Percentiles rank a stretch among this genome's conserved stretches.
These are phyloP conservation scores for Diachasmimorpha longicaudata DNA, from an alignment of 1,140 invertebrate species.

Conservation along the genomic window DNA sequence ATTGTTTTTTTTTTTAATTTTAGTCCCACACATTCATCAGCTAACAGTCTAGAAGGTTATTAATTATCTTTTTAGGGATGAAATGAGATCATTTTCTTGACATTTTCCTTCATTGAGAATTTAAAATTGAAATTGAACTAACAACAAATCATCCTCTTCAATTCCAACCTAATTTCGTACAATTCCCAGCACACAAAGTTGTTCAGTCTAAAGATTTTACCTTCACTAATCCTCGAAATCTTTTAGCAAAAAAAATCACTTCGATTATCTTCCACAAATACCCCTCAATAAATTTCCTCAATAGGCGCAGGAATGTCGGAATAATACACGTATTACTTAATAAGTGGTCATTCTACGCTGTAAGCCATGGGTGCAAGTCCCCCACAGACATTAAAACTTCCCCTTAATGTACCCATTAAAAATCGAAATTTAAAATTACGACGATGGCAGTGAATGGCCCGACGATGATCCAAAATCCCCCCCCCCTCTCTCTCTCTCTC, in stretches of 20 bases:
- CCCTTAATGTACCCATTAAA: slow-evolving; percentile 20
- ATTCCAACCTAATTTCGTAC: background rate
- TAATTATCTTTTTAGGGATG: background rate
- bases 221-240: too few relatives aligned
- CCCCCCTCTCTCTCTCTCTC: too few relatives aligned
- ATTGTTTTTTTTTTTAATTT: slow-evolving; percentile 23
- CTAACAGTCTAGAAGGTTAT: slow-evolving; percentile 35
- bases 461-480: slow-evolving; percentile 28
- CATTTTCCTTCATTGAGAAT: background rate
- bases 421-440: slow-evolving; percentile 18
- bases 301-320: slow-evolving; percentile 37
- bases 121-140: background rate
- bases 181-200: background rate
- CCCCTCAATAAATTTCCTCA: slow-evolving; percentile 23
- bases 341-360: slow-evolving; percentile 54
- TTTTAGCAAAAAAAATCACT: background rate
- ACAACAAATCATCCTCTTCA: background rate
- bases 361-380: slow-evolving; percentile 33
- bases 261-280: background rate
- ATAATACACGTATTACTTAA: slow-evolving; percentile 37
- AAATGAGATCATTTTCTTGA: slow-evolving; percentile 1
- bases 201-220: background rate
- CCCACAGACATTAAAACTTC: slow-evolving; percentile 29
- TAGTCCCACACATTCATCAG: slow-evolving; percentile 2
- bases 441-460: slow-evolving; percentile 45